phyloP scores from a whole-genome alignment of 2,888 invertebrate genomes.

The Scrobipalpa atriplicella region DNA sequence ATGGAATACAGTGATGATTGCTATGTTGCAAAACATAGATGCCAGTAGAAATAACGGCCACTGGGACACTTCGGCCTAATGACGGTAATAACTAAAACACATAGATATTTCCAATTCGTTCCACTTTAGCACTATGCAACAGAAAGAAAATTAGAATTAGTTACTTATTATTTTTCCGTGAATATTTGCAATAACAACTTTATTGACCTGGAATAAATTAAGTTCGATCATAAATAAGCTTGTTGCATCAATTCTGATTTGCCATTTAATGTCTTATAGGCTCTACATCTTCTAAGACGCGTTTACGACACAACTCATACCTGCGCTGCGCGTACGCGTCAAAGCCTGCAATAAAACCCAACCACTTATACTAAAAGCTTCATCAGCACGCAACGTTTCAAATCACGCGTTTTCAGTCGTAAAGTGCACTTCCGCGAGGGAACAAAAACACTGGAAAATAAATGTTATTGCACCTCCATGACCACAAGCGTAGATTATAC shows the following conservation, averaged over 20 bases:
- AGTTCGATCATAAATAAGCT: not conserved
- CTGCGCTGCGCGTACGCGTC: not conserved
- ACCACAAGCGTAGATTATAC: no score
- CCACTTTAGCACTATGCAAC: slow-evolving; percentile 16
- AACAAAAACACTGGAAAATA: slow-evolving; percentile 42
- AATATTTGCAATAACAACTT: not conserved
- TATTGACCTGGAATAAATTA: slow-evolving; percentile 4
- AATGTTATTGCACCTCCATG: slow-evolving; percentile 43
- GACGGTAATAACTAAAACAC: slow-evolving; percentile 37
- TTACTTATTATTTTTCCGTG: not conserved
- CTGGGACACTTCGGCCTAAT: slow-evolving; percentile 37
- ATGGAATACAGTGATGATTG: no score
- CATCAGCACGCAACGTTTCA: not conserved
- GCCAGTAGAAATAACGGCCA: slow-evolving; percentile 32
- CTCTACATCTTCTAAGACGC: not conserved
- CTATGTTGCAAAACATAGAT: slow-evolving; percentile 31
- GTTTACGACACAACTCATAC: slow-evolving; percentile 6
- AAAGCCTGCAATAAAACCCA: slow-evolving; percentile 10
- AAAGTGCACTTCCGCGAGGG: slow-evolving; percentile 2
- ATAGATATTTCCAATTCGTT: slow-evolving; percentile 26
- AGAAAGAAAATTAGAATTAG: not conserved
- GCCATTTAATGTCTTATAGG: not conserved
- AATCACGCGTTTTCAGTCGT: slow-evolving; percentile 4
- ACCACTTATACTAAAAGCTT: slow-evolving; percentile 3
- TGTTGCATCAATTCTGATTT: not conserved